phyloP scores from a whole-genome alignment of 2,888 invertebrate species.

The Ophioninae sp. region DNA sequence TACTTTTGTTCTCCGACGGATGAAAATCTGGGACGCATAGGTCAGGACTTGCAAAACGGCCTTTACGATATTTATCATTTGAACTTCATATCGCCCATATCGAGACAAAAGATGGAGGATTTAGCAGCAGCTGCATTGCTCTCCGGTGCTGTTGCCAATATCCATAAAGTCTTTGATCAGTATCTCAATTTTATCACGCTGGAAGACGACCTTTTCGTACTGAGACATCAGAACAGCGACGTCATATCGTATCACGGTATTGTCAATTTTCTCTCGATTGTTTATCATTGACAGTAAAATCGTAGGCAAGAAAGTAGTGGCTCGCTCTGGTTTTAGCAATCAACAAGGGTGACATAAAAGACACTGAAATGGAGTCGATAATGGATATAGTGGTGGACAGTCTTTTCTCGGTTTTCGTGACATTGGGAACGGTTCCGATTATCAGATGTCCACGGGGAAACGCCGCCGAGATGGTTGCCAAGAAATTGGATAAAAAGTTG shows the following conservation, averaged over 20 bases:
- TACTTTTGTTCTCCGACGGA: constrained; percentile 98
- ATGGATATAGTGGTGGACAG: constrained; percentile 98
- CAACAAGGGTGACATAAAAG: constrained; percentile 95
- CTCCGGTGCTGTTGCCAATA: constrained; percentile 93
- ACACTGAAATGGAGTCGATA: constrained; percentile 96
- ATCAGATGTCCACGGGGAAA: constrained; percentile 94
- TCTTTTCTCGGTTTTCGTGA: constrained; percentile 98
- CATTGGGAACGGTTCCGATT: constrained; percentile 88
- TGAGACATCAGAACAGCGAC: constrained; percentile 96
- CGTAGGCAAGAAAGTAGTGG: neutral
- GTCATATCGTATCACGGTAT: constrained; percentile 95
- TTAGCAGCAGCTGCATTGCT: constrained; percentile 95
- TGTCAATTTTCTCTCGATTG: neutral
- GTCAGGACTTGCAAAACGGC: constrained; percentile 93
- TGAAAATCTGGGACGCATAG: constrained; percentile 96
- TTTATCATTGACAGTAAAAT: neutral
- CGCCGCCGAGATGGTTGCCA: constrained; percentile 99
- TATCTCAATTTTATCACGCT: constrained; percentile 98
- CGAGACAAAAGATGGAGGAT: constrained; percentile 96
- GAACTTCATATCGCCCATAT: constrained; percentile 98
- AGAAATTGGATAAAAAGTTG: constrained; percentile 97
- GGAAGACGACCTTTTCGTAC: constrained; percentile 98
- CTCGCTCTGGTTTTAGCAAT: constrained; percentile 85
- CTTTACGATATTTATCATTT: constrained; percentile 97
- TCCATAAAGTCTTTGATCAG: constrained; percentile 98